Evolutionary conservation across 2,888 invertebrate genomes (phyloP), one percentile per base, ranked within the genome.

Genomic region (Xestobium rufovillosum): DNA sequence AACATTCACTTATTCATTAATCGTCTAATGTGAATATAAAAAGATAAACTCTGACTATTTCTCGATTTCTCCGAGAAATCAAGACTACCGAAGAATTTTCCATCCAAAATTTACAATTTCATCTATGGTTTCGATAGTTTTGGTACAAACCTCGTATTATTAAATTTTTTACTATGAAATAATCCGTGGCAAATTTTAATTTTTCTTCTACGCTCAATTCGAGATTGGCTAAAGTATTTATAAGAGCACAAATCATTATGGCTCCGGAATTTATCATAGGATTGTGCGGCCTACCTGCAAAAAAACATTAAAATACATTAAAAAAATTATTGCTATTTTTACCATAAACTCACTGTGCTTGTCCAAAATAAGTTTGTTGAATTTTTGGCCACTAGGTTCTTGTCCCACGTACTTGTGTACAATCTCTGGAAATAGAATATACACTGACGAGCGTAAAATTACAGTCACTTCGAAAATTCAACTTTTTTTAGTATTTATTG

Each of bases 181-280:
- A n/a, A n/a, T n/a, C n/a, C n/a, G n/a, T n/a, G n/a, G n/a, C n/a
- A n/a, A n/a, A n/a, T n/a, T n/a, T n/a, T n/a, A n/a, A n/a, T n/a
- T n/a, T n/a, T n/a, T n/a, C n/a, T n/a, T n/a, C n/a, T n/a, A n/a
- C n/a, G n/a, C n/a, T n/a, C n/a, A n/a, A n/a, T n/a, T n/a, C n/a
- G n/a, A n/a, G n/a, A n/a, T n/a, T n/a, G n/a, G 47, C 42, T 54
- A 87, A 65, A 3, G 78, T 72, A 58, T 84, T 82, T 41, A 87
- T 65, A 32, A 94, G 69, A 0, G 91, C 83, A 51, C 88, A 87
- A 1, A 85, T 75, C 34, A 92, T 71, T 51, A 94, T 91, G 17
- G 92, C 91, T 12, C 94, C 94, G 3, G 92, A 85, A 63, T 94
- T 94, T 45, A 94, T 89, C 89, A 94, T 89, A 1, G 94, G 94